Evolutionary conservation across 2,888 invertebrate species (phyloP).

Genomic region (Megalurothrips usitatus): DNA sequence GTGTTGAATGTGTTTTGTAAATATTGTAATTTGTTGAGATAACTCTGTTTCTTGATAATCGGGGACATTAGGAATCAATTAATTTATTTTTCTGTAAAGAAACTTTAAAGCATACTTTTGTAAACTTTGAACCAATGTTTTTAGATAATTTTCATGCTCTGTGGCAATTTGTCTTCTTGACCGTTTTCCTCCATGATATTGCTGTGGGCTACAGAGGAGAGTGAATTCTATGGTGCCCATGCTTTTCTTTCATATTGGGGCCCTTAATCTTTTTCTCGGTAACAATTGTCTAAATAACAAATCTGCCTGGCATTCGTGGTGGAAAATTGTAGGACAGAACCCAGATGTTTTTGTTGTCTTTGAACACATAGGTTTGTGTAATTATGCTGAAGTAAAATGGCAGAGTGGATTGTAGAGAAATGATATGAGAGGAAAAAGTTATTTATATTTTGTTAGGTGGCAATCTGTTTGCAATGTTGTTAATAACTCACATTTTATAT

Average conservation of each 20-base stretch:
- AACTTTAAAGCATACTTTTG: background rate
- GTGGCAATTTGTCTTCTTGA: background rate
- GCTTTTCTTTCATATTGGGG: background rate
- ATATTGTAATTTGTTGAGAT: background rate
- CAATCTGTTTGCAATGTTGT: slow-evolving; percentile 10
- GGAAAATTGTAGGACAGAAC: background rate
- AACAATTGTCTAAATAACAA: background rate
- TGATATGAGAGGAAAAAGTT: background rate
- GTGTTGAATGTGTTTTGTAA: background rate
- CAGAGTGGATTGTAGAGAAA: background rate
- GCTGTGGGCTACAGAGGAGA: background rate
- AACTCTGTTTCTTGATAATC: background rate
- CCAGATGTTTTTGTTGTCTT: background rate
- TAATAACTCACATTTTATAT: slow-evolving; percentile 23
- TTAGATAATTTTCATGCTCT: background rate
- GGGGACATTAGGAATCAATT: background rate
- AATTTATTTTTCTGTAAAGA: slow-evolving; percentile 4
- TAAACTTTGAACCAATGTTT: background rate
- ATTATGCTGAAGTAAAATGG: background rate
- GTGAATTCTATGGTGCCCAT: background rate
- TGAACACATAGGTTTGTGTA: background rate
- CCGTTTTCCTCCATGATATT: background rate
- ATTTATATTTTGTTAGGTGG: slow-evolving; percentile 24
- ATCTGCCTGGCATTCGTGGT: background rate
- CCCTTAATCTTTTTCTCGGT: background rate